These are phyloP conservation scores for Argopecten irradians DNA, from an alignment of 1,140 invertebrate genomes.

Conservation along the genomic window DNA sequence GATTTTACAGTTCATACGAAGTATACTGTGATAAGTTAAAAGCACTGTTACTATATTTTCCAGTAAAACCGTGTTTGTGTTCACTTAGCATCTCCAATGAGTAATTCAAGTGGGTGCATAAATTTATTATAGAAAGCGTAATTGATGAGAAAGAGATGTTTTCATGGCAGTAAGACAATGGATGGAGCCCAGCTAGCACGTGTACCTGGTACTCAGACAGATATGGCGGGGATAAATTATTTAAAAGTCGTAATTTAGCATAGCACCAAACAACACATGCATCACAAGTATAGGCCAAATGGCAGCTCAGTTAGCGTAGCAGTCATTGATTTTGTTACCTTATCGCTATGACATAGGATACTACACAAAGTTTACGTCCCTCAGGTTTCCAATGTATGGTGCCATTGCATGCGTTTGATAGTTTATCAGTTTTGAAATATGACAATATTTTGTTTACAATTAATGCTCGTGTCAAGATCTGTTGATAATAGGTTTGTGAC, in stretches of 20 bases:
- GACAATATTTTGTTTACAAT: neutral
- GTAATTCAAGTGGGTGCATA: neutral
- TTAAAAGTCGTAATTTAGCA: neutral
- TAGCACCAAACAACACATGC: neutral
- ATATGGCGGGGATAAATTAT: neutral
- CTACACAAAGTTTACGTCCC: neutral
- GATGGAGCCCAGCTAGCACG: neutral
- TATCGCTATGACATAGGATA: neutral
- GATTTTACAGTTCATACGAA: neutral
- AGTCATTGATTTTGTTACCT: neutral
- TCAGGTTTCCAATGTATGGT: neutral
- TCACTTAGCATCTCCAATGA: neutral
- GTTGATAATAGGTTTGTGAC: neutral
- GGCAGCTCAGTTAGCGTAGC: neutral
- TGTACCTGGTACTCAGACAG: neutral
- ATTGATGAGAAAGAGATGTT: neutral
- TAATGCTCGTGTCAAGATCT: neutral
- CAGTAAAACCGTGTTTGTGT: neutral
- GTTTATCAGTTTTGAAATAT: neutral
- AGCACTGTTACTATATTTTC: no score
- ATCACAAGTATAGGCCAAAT: neutral
- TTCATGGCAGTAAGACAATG: neutral
- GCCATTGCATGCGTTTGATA: neutral
- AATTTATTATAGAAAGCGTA: neutral
- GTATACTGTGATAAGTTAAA: neutral